These are phyloP conservation scores for Centropristis striata DNA, from an alignment of 2,113 vertebrate genomes.

Conservation along the genomic window DNA sequence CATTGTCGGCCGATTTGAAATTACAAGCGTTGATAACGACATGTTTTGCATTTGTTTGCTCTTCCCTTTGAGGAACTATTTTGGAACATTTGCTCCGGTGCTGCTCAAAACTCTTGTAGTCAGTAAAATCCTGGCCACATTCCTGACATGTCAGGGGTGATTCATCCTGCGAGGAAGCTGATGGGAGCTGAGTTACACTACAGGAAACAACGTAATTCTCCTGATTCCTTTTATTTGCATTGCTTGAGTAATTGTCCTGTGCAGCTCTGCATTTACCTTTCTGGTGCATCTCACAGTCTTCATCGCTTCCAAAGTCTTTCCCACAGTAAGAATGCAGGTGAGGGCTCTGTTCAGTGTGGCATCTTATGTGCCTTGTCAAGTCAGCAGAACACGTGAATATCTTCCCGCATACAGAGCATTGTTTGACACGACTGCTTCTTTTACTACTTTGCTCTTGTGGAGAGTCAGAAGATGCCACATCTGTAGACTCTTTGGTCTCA, in stretches of 20 bases:
- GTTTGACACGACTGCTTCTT: slow-evolving; percentile 38
- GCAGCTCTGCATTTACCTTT: slow-evolving; percentile 7
- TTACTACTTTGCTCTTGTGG: slow-evolving; percentile 11
- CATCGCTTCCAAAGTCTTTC: slow-evolving; percentile 33
- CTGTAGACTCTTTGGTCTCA: not conserved
- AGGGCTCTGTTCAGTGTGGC: slow-evolving; percentile 18
- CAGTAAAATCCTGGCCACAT: slow-evolving; percentile 40
- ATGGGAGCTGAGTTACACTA: no score
- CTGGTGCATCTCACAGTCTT: slow-evolving; percentile 21
- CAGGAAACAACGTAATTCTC: not conserved
- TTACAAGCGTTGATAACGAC: slow-evolving; percentile 1
- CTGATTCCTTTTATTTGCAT: not conserved
- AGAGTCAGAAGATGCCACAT: not conserved
- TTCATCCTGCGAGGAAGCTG: not conserved
- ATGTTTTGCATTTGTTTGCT: not conserved
- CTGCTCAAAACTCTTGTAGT: slow-evolving; percentile 33
- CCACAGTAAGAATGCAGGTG: slow-evolving; percentile 6
- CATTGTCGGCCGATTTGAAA: not conserved
- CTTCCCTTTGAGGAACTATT: not conserved
- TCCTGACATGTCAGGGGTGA: slow-evolving; percentile 17
- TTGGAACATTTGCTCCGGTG: slow-evolving; percentile 32
- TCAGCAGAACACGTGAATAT: slow-evolving; percentile 26
- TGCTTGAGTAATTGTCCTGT: not conserved
- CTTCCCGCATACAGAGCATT: slow-evolving; percentile 24
- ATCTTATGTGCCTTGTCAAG: slow-evolving; percentile 39